phyloP scores from a whole-genome alignment of 2,113 vertebrate species.

The Mus pahari region DNA sequence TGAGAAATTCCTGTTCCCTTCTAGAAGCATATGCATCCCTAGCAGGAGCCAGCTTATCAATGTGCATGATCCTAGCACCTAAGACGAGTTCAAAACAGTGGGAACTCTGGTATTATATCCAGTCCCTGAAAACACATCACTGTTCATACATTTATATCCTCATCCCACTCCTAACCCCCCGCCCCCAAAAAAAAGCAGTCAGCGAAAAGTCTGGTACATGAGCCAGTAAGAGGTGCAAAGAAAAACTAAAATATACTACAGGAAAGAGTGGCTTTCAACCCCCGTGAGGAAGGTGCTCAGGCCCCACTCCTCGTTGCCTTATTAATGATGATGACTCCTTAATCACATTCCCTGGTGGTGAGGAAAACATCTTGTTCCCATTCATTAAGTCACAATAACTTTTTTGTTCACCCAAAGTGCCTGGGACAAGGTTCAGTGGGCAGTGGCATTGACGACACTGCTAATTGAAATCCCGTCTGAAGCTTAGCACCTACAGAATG shows the following conservation, averaged over 20 bases:
- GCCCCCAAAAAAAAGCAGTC: background rate
- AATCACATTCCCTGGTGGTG: conserved; percentile 79
- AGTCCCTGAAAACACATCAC: background rate
- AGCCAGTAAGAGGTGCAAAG: conserved; percentile 41
- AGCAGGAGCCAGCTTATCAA: background rate
- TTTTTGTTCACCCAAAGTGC: conserved; percentile 84
- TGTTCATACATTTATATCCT: too few relatives aligned
- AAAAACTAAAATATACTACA: conserved; percentile 72
- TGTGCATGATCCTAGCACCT: background rate
- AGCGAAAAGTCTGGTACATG: background rate
- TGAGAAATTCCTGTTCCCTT: background rate
- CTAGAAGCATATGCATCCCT: background rate
- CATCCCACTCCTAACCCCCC: background rate
- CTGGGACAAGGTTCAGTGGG: conserved; percentile 84
- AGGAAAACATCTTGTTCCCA: conserved; percentile 85
- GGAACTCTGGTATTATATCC: background rate
- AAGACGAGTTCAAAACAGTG: background rate
- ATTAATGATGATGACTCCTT: conserved; percentile 77
- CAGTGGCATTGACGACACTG: conserved; percentile 81
- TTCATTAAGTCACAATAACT: conserved; percentile 86
- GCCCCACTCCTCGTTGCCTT: conserved; percentile 76
- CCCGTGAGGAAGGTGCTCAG: conserved; percentile 56
- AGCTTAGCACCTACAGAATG: conserved; percentile 64
- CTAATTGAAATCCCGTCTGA: conserved; percentile 87
- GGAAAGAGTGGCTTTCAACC: conserved; percentile 72